Conservation (phyloP, 2,797 vertebrate genomes). For the Gadopsis marmoratus region DNA sequence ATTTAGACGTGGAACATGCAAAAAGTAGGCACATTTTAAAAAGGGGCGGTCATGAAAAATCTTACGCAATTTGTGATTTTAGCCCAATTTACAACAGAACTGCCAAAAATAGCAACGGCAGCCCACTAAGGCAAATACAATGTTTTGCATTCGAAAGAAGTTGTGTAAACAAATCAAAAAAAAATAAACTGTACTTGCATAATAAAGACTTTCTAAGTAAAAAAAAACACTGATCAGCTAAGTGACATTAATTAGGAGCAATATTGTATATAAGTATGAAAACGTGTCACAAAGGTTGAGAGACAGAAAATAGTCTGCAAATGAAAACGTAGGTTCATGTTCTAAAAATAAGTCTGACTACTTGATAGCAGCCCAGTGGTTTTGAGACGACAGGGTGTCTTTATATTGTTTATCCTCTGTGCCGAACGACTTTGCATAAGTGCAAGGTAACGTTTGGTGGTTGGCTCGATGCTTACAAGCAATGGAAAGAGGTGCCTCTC, state of each 20-base stretch:
- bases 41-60: neutral
- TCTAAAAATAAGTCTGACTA: constrained; percentile 38
- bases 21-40: neutral
- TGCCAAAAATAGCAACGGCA: neutral
- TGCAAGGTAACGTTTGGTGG: constrained; percentile 63
- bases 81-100: neutral
- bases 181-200: neutral
- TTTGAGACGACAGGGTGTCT: constrained; percentile 52
- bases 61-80: neutral
- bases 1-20: neutral
- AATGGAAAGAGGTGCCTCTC: constrained; percentile 54
- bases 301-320: constrained; percentile 12
- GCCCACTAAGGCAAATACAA: neutral
- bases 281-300: constrained; percentile 12
- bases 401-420: constrained; percentile 62
- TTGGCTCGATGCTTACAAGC: constrained; percentile 66
- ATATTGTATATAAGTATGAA: neutral
- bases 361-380: constrained; percentile 41
- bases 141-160: neutral
- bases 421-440: constrained; percentile 53
- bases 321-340: constrained; percentile 28
- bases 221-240: neutral
- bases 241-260: neutral
- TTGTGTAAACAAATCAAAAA: no score
- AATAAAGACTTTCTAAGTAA: neutral